Base-by-base conservation (phyloP, 2,797 vertebrate genomes). In the Sparus aurata region DNA sequence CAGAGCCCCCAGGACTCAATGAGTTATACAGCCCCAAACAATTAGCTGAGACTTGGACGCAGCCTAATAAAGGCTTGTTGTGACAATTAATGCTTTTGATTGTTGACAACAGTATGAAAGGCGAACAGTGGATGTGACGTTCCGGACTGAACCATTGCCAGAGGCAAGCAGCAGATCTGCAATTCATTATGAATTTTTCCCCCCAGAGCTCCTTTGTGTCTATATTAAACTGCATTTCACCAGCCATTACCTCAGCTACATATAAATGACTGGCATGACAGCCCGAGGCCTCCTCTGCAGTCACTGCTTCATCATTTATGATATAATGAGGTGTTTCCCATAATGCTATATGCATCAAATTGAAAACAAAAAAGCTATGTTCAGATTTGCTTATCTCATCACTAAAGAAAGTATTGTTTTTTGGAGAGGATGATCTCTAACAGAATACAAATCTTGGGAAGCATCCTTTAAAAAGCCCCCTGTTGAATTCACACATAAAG, bases 71-170 rank as follows among this genome's bases (percentile, higher is more conserved):
- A 85, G 71, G 67, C 73, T 79, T 85, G 74, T 88, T 87, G 58
- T 85, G 78, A 85, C 75, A 84, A 88, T 82, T 89, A 74, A 71
- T 49, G 67, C 61, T 71, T 62, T 46, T 84, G 70, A 87, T 90
- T 47, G 63, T 69, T 76, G 77, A 74, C 79, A 86, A 46, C 55
- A 65, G 65, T 61, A 79, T 77, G 68, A 71, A 82, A 70, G 18
- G 50, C 16, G 2, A 12, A 73, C 75, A 54, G 53, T 52, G 59
- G 53, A 80, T 68, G 25, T 57, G 43, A 66, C 45, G 43, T 52
- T 69, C 11, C 53, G 7, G 16, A 55, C 46, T 63, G 6, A 8
- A 30, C 43, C 58, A 20, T n/a, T 45, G 75, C 41, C 76, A n/a
- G 23, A 80, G 77, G 80, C 64, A 0, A 70, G 25, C 65, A 23